Percentiles rank a stretch among this genome's conserved stretches.
These are phyloP conservation scores for Deilephila elpenor DNA, from an alignment of 2,888 invertebrate genomes.

Conservation along the genomic window DNA sequence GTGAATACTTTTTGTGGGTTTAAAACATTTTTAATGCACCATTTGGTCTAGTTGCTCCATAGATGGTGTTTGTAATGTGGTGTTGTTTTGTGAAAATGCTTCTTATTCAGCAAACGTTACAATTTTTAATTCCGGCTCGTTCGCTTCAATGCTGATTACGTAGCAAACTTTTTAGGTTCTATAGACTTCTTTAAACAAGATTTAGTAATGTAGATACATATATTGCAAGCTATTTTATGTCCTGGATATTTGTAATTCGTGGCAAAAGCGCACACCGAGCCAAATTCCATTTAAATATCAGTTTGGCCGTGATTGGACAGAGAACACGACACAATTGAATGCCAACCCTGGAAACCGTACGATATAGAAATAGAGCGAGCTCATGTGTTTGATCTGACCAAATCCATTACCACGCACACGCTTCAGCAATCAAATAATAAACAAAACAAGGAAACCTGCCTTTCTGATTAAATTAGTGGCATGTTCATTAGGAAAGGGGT, in stretches of 20 bases:
- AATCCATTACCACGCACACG: neutral
- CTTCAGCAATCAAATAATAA: neutral
- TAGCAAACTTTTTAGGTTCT: neutral
- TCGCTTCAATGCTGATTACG: neutral
- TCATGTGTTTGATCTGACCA: neutral
- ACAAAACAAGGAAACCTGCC: neutral
- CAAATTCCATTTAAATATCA: conserved; percentile 3
- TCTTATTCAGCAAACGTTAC: neutral
- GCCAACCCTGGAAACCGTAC: neutral
- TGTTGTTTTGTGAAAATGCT: neutral
- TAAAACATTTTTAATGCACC: neutral
- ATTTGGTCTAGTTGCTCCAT: neutral
- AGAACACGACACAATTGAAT: neutral
- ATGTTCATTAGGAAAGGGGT: conserved; percentile 44
- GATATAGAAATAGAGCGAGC: neutral
- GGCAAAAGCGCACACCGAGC: neutral
- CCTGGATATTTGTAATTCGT: neutral
- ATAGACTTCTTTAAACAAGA: conserved; percentile 3
- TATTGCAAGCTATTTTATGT: neutral
- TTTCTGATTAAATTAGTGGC: conserved; percentile 25
- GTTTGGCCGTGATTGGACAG: neutral
- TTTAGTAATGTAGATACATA: neutral
- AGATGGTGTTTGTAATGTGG: neutral
- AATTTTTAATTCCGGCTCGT: neutral
- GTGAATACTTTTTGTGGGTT: neutral